phyloP scores from a whole-genome alignment of 2,888 invertebrate species.

The Thysanoteuthis rhombus region DNA sequence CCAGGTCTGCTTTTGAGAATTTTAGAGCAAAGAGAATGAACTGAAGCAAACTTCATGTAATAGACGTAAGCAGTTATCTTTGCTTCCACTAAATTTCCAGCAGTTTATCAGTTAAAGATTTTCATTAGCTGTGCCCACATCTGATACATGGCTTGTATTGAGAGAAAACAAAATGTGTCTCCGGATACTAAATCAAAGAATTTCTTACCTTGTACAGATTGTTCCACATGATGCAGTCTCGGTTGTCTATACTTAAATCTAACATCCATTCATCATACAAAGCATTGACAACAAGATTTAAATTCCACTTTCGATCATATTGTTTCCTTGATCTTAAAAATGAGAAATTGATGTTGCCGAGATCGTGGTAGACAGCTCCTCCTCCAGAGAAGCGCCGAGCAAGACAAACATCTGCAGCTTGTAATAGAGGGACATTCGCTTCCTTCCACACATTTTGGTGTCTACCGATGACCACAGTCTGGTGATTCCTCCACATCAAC shows the following conservation, averaged over 20 bases:
- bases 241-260: slow-evolving; percentile 79
- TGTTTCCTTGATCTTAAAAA: slow-evolving; percentile 86
- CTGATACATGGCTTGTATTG: too few relatives aligned
- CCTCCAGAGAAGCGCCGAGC: slow-evolving; percentile 94
- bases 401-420: slow-evolving; percentile 77
- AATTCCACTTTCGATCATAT: slow-evolving; percentile 87
- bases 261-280: slow-evolving; percentile 85
- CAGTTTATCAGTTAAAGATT: too few relatives aligned
- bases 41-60: too few relatives aligned
- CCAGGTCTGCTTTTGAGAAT: too few relatives aligned
- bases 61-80: too few relatives aligned
- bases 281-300: slow-evolving; percentile 85
- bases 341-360: slow-evolving; percentile 78
- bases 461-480: slow-evolving; percentile 93
- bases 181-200: too few relatives aligned
- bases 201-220: slow-evolving; percentile 69
- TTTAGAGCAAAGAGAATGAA: too few relatives aligned
- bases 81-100: too few relatives aligned
- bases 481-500: slow-evolving; percentile 91
- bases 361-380: slow-evolving; percentile 95
- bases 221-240: slow-evolving; percentile 87
- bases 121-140: too few relatives aligned
- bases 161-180: too few relatives aligned
- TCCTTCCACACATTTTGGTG: slow-evolving; percentile 98
- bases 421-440: slow-evolving; percentile 79